Base-by-base conservation (phyloP, 2,113 vertebrate genomes). In the Merops nubicus region DNA sequence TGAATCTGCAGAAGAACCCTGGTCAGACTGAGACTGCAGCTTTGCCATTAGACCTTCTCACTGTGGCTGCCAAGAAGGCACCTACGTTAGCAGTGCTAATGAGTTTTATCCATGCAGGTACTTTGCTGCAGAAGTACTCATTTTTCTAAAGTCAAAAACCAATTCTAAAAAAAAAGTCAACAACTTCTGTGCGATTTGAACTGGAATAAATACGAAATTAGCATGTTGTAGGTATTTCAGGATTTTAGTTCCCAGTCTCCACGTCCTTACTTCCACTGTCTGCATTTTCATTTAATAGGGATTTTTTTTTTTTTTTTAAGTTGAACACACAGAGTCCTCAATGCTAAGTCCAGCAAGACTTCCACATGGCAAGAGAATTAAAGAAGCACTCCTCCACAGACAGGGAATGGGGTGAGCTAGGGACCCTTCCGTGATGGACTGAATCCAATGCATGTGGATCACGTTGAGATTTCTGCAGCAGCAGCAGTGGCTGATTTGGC, bases 371-470 rank as follows among this genome's bases (percentile, higher is more conserved):
- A 57, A 64, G 18, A 68, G 57, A 69, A 36, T 43, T 53, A 38
- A 67, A 90, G 20, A 5, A 88, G 15, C 12, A 15, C 14, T 72
- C 20, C 51, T 80, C 31, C 19, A 36, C 18, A 56, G 43, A 20
- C 5, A 51, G 26, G 15, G 36, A 82, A 50, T 19, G 31, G 31
- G 13, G 13, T 48, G 56, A 70, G 53, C 47, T 25, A 29, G 8
- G 15, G 25, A 22, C 64, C 21, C 17, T 81, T 70, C 54, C 59
- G 26, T 2, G 5, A 3, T 3, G 10, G 40, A 33, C 3, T 47
- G 25, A 82, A 67, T 42, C 15, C 19, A 83, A 14, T 2, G 26
- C 13, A 62, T 3, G 2, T 0, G 0, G 54, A 51, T 45, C 33
- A 56, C 45, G 40, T 56, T 25, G 33, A 36, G n/a, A 76, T 56